A percentile compares a stretch with the other conserved stretches of the same genome.
These are phyloP conservation scores for Podarcis muralis DNA, from an alignment of 2,113 vertebrate genomes.

Conservation along the genomic window DNA sequence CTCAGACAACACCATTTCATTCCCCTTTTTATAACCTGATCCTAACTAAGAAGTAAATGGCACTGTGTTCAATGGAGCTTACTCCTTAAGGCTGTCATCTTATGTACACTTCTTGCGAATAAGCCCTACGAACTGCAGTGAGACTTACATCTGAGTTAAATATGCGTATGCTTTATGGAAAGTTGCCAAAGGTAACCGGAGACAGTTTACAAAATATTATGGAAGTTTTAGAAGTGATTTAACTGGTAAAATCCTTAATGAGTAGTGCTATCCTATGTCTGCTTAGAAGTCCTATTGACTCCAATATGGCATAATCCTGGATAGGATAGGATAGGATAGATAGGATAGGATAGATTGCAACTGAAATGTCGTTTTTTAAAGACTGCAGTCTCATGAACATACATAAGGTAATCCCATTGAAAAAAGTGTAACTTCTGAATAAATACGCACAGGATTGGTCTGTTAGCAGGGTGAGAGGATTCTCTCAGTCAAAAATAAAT, in stretches of 20 bases:
- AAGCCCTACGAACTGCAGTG: neutral
- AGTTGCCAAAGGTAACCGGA: neutral
- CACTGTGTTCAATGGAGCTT: neutral
- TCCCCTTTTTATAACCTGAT: neutral
- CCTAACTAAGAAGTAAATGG: neutral
- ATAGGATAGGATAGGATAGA: too few species aligned
- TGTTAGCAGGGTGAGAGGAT: too few species aligned
- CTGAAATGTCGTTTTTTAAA: neutral
- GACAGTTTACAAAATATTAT: neutral
- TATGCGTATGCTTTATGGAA: neutral
- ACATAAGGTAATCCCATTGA: neutral
- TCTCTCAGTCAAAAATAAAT: neutral
- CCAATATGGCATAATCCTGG: too few species aligned
- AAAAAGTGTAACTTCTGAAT: neutral
- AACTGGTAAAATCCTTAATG: neutral
- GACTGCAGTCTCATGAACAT: neutral
- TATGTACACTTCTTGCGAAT: neutral
- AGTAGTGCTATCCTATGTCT: neutral
- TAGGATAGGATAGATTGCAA: too few species aligned
- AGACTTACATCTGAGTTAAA: neutral
- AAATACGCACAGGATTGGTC: neutral
- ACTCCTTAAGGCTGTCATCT: neutral
- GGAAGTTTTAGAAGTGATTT: neutral
- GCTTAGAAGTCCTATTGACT: too few species aligned
- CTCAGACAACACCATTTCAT: neutral